Base-by-base conservation (phyloP, 2,888 invertebrate species). In the Epiperipatus broadwayi region DNA sequence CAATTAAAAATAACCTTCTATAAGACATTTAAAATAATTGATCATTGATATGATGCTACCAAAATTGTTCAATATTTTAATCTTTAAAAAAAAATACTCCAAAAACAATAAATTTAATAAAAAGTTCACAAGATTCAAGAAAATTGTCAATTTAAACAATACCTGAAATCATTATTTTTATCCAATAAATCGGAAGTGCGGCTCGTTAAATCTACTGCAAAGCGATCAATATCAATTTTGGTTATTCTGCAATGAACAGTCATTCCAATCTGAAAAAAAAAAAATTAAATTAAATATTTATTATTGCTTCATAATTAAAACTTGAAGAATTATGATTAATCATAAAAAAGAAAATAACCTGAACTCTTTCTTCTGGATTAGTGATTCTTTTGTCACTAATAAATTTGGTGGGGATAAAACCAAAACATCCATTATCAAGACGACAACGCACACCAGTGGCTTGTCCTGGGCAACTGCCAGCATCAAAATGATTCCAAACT, bases 401-500 rank as follows among this genome's bases (percentile, higher is more conserved):
- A 61, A 85, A 84, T 59, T 83, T 83, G 41, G 85, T 79, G 53
- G 83, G 83, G 51, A 95, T 81, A 57, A 89, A 93, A 0, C 91
- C 91, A 10, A 75, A 77, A 22, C 85, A 68, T 53, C 81, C 81
- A 57, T 97, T 97, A 60, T 97, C 95, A 2, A 97, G 63, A 0
- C 80, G 68, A 28, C 85, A 66, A 43, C 80, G 72, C 0, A 97
- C 78, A 1, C 97, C 97, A 0, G 80, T 79, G 0, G 95, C 84
- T 56, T 85, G 81, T 0, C 97, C 97, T 0, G 85, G 91, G 61
- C 97, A 97, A 22, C 54, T 59, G 20, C 81, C 84, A 1, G 84
- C 81, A 60, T 95, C 93, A 64, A 93, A 93, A 60, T 95, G 93
- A 61, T 84, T 87, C 93, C 93, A 95, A 34, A 93, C 67, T 65